These are phyloP conservation scores for Tetheella fluctuosa DNA, from an alignment of 2,888 invertebrate species.

Conservation along the genomic window DNA sequence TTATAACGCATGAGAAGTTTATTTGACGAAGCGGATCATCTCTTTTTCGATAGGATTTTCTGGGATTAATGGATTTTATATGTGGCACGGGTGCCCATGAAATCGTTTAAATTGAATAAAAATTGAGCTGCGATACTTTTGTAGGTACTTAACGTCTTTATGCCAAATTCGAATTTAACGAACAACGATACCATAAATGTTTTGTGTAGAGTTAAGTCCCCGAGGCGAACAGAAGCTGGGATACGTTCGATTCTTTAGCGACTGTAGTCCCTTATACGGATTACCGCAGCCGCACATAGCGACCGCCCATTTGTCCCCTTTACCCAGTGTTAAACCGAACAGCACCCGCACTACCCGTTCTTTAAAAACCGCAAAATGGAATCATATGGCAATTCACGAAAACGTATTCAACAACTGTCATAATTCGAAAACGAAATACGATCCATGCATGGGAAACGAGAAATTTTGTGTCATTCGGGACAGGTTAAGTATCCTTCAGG, in stretches of 20 bases:
- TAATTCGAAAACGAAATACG: conserved; percentile 44
- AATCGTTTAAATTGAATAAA: background rate
- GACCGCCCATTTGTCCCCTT: conserved; percentile 71
- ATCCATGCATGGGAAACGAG: conserved; percentile 27
- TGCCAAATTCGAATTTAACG: background rate
- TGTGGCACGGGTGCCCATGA: conserved; percentile 40
- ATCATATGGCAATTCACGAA: conserved; percentile 45
- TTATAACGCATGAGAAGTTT: conserved; percentile 33
- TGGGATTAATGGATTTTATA: conserved; percentile 71
- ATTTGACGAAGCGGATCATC: conserved; percentile 60
- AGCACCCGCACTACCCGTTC: conserved; percentile 47
- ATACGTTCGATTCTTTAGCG: conserved; percentile 50
- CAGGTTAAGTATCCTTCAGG: conserved; percentile 50
- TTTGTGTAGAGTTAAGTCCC: conserved; percentile 5
- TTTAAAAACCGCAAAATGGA: conserved; percentile 60
- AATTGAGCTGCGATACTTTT: background rate
- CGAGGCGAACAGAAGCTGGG: conserved; percentile 30
- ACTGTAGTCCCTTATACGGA: conserved; percentile 62
- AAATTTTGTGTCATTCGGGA: conserved; percentile 50
- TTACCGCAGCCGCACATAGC: conserved; percentile 60
- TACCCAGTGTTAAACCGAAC: conserved; percentile 66
- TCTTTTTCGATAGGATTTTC: conserved; percentile 63
- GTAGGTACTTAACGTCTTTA: background rate
- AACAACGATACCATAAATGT: conserved; percentile 3
- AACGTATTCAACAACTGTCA: conserved; percentile 45